These are phyloP conservation scores for Hymenopus coronatus DNA, from an alignment of 2,888 invertebrate species.

Conservation along the genomic window DNA sequence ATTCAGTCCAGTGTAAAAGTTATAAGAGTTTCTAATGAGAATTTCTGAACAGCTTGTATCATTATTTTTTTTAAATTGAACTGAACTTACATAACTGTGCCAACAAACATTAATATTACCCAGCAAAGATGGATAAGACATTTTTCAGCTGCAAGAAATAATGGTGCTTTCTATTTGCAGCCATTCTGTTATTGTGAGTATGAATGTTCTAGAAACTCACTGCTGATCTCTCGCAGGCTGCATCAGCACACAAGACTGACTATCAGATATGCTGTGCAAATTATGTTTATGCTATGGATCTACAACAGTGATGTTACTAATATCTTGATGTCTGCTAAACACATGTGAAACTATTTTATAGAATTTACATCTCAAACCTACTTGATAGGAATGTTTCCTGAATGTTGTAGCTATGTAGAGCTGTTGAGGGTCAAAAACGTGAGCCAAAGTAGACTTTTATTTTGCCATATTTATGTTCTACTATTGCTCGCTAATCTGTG, in stretches of 20 bases:
- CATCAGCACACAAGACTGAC: background rate
- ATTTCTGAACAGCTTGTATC: too few relatives aligned
- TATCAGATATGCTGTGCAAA: background rate
- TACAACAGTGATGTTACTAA: background rate
- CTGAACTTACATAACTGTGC: background rate
- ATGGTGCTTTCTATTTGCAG: background rate
- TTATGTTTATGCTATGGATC: background rate
- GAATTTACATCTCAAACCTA: background rate
- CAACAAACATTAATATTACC: background rate
- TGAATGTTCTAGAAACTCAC: background rate
- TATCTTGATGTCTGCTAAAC: constrained; percentile 11
- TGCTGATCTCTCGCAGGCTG: background rate
- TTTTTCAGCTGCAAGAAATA: background rate
- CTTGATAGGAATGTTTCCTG: background rate
- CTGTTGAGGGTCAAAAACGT: constrained; percentile 11
- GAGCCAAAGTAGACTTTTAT: constrained; percentile 20
- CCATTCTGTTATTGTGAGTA: background rate
- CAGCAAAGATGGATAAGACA: background rate
- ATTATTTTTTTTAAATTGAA: too few relatives aligned
- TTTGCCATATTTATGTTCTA: constrained; percentile 19
- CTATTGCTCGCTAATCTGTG: constrained; percentile 25
- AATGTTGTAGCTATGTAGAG: background rate
- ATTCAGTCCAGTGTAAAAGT: too few relatives aligned
- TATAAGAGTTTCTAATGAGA: too few relatives aligned
- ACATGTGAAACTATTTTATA: constrained; percentile 22